Evolutionary conservation across 2,113 vertebrate genomes (phyloP), one percentile per base, ranked within the genome.

Genomic region (Aleadryas rufinucha): DNA sequence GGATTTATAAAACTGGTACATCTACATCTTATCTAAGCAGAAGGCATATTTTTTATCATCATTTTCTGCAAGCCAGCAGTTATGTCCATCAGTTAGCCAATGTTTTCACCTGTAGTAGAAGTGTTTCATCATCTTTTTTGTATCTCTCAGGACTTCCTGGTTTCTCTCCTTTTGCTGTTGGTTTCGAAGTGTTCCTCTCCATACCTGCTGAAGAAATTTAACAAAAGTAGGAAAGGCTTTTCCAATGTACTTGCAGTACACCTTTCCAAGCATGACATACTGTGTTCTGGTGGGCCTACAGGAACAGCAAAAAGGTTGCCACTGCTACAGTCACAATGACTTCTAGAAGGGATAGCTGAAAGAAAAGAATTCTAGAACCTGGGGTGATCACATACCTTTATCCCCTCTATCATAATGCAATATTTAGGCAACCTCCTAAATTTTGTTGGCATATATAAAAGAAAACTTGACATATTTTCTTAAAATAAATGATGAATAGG

Each of bases 71-170:
- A 71, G 64, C 16, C 23, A 92, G 26, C 56, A 86, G 60, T 27
- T n/a, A 37, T 1, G 6, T 24, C 24, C 33, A 30, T 69, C 11
- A 16, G 14, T 56, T 79, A 66, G 45, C 7, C 85, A 19, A 71
- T 61, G 39, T 18, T 79, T 77, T 94, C 95, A 99, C 99, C 98
- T 99, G 99, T 9, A 99, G 97, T 44, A 98, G 79, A 45, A 99
- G 98, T 3, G 98, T 98, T 92, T 99, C 97, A 71, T 97, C 96
- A n/a, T 99, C 98, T 49, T 84, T 98, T 72, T 97, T 98, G 71
- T 98, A 98, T 15, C 98, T 98, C 80, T 98, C 98, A 86, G 98
- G 88, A 81, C n/a, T 76, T 84, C 35, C 98, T 85, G 97, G 56
- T 53, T 90, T 97, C 59, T 95, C 57, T 78, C 50, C 80, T 94